These are phyloP conservation scores for Eurosta solidaginis DNA, from an alignment of 1,140 invertebrate species.

Conservation along the genomic window DNA sequence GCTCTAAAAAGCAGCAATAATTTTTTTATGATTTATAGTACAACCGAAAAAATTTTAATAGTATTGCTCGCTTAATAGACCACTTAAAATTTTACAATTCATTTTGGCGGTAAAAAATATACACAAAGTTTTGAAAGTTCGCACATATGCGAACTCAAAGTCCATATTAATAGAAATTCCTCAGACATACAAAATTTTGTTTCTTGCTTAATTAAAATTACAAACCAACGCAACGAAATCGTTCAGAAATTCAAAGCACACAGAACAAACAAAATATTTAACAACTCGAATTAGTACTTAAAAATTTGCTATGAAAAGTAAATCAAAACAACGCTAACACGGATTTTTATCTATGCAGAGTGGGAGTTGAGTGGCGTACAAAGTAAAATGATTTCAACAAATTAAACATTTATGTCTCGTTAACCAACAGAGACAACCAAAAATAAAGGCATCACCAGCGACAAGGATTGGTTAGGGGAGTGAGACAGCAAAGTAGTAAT, in stretches of 20 bases:
- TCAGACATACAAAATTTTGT: no score
- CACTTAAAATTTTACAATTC: no score
- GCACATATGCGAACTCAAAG: no score
- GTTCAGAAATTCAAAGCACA: not conserved
- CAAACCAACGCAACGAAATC: not conserved
- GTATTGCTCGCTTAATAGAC: no score
- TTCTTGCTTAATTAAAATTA: conserved; percentile 1
- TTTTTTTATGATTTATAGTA: no score
- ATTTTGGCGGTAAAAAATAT: no score
- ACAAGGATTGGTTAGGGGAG: not conserved
- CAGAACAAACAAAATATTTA: not conserved
- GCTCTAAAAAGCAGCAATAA: no score
- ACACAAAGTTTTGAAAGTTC: no score
- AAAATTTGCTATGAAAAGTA: not conserved
- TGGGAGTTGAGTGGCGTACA: not conserved
- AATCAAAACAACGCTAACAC: conserved; percentile 14
- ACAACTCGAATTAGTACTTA: conserved; percentile 14
- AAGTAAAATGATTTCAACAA: conserved; percentile 2
- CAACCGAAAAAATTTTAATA: no score
- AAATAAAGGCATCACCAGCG: not conserved
- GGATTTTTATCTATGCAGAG: conserved; percentile 19
- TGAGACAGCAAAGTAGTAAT: not conserved
- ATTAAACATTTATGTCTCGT: conserved; percentile 2
- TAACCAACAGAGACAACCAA: not conserved
- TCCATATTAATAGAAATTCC: not conserved